These are phyloP conservation scores for Diaprepes abbreviatus DNA, from an alignment of 2,888 invertebrate genomes.

Conservation along the genomic window DNA sequence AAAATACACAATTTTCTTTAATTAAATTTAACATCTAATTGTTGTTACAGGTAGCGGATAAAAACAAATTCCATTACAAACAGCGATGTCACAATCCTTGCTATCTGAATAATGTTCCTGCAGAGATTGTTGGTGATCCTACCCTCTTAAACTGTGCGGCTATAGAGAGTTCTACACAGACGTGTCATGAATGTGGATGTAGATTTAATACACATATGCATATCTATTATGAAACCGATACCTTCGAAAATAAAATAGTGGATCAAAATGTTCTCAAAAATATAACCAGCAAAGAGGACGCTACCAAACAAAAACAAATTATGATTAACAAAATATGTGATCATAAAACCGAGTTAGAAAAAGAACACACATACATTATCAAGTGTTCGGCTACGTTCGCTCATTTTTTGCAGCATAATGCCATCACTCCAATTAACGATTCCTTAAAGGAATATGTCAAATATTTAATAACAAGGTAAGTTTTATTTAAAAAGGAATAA, in stretches of 20 bases:
- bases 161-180: slow-evolving; percentile 53
- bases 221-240: slow-evolving; percentile 61
- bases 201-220: slow-evolving; percentile 62
- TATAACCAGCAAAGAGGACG: slow-evolving; percentile 54
- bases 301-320: slow-evolving; percentile 49
- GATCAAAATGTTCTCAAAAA: slow-evolving; percentile 56
- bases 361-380: slow-evolving; percentile 57
- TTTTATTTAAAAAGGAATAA: slow-evolving; percentile 18
- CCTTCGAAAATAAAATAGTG: slow-evolving; percentile 54
- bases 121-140: slow-evolving; percentile 60
- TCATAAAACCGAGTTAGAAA: slow-evolving; percentile 53
- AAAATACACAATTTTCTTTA: too few relatives aligned
- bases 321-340: slow-evolving; percentile 53
- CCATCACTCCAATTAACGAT: slow-evolving; percentile 61
- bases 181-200: slow-evolving; percentile 58
- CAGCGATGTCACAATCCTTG: slow-evolving; percentile 63
- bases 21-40: too few relatives aligned
- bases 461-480: slow-evolving; percentile 60
- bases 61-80: slow-evolving; percentile 59
- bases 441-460: slow-evolving; percentile 60
- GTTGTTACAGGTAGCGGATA: slow-evolving; percentile 39
- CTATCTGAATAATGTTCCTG: slow-evolving; percentile 58
- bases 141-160: slow-evolving; percentile 58
- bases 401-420: slow-evolving; percentile 61
- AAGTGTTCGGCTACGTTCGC: slow-evolving; percentile 60